Conservation (phyloP, 1,140 invertebrate genomes). For the Notospermus geniculatus region DNA sequence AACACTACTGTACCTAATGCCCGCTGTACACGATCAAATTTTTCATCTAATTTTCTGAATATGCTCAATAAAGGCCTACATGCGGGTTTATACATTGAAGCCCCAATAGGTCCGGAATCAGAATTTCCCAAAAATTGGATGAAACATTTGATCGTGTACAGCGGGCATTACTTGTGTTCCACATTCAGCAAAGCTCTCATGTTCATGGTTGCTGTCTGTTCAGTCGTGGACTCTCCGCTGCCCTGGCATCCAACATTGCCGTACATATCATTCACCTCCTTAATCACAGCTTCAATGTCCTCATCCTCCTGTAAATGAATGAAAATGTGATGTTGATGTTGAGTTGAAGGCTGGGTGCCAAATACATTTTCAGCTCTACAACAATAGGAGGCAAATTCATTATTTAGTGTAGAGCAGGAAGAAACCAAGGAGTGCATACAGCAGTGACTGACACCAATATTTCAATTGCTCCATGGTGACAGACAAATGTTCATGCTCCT, state of each 20-base stretch:
- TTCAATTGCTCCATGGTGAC: not conserved
- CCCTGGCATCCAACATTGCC: conserved; percentile 57
- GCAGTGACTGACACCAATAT: not conserved
- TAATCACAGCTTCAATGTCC: conserved; percentile 62
- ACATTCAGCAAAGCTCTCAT: conserved; percentile 37
- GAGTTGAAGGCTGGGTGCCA: not conserved
- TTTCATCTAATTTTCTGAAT: too few relatives aligned
- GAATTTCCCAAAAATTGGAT: too few relatives aligned
- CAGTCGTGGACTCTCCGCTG: not conserved
- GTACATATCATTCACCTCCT: conserved; percentile 72
- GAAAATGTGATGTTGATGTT: not conserved
- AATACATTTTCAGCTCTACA: not conserved
- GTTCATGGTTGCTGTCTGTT: conserved; percentile 8
- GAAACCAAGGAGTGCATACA: not conserved
- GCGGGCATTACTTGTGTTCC: conserved; percentile 36
- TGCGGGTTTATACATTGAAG: too few relatives aligned
- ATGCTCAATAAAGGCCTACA: too few relatives aligned
- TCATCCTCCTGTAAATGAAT: not conserved
- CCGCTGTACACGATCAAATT: too few relatives aligned
- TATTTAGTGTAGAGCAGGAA: too few relatives aligned
- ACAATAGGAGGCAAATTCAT: too few relatives aligned
- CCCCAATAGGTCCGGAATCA: too few relatives aligned
- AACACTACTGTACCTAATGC: too few relatives aligned
- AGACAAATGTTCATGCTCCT: too few relatives aligned
- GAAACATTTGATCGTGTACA: too few relatives aligned